Evolutionary conservation across 1,140 invertebrate species (phyloP).

Genomic region (Trinorchestia longiramus): DNA sequence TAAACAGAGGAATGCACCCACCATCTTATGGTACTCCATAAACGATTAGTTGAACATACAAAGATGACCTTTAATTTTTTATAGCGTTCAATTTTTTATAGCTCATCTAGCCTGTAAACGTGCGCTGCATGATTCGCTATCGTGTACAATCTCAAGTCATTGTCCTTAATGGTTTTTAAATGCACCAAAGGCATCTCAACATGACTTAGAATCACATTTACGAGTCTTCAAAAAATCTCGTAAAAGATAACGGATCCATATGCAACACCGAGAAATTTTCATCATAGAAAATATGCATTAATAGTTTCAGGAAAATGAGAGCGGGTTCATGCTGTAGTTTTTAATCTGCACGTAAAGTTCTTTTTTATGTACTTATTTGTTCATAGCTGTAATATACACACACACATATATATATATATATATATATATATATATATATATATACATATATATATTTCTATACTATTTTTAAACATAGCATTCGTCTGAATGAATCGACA

Average conservation of each 20-base stretch:
- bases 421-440: too few species aligned
- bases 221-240: not conserved
- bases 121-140: conserved; percentile 20
- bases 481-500: too few species aligned
- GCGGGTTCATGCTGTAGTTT: not conserved
- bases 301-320: not conserved
- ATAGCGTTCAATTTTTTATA: too few species aligned
- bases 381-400: too few species aligned
- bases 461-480: too few species aligned
- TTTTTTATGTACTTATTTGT: too few species aligned
- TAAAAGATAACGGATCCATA: not conserved
- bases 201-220: not conserved
- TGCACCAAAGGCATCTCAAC: not conserved
- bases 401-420: too few species aligned
- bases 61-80: not conserved
- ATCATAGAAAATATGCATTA: not conserved
- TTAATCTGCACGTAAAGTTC: too few species aligned
- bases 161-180: conserved; percentile 36
- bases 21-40: not conserved
- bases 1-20: not conserved
- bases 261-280: not conserved
- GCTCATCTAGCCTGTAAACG: not conserved
- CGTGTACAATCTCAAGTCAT: not conserved
- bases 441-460: too few species aligned
- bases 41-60: not conserved